These are phyloP conservation scores for Drosophila monieri DNA, from an alignment of 2,888 invertebrate genomes.

Conservation along the genomic window DNA sequence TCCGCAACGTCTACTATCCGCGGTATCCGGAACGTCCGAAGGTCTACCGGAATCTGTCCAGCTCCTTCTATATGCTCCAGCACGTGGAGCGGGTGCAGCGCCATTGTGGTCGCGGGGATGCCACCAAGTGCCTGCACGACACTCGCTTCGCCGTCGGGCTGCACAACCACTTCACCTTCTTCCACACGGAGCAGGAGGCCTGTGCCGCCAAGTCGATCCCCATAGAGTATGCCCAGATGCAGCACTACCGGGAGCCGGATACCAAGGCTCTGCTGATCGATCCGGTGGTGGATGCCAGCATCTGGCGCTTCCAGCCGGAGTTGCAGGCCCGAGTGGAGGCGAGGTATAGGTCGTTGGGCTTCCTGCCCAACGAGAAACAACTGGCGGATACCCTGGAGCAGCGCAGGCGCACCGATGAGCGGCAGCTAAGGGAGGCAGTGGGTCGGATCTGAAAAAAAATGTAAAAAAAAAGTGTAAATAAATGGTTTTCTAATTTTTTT, in stretches of 20 bases:
- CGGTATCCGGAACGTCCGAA: slow-evolving; percentile 91
- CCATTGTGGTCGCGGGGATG: slow-evolving; percentile 94
- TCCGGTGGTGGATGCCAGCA: slow-evolving; percentile 91
- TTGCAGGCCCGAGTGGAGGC: slow-evolving; percentile 85
- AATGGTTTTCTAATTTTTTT: not conserved
- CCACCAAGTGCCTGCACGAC: slow-evolving; percentile 96
- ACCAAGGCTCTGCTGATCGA: slow-evolving; percentile 92
- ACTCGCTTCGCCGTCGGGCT: slow-evolving; percentile 93
- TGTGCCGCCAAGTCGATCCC: slow-evolving; percentile 93
- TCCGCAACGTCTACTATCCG: slow-evolving; percentile 95
- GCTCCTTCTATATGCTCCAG: slow-evolving; percentile 95
- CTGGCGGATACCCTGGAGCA: slow-evolving; percentile 20
- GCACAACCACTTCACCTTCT: slow-evolving; percentile 96
- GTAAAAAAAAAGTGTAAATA: not conserved
- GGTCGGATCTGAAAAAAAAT: not conserved
- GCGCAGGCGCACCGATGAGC: slow-evolving; percentile 42
- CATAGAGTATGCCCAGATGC: slow-evolving; percentile 92
- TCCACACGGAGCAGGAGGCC: slow-evolving; percentile 88
- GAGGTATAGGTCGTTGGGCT: slow-evolving; percentile 86
- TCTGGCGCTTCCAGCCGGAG: slow-evolving; percentile 93
- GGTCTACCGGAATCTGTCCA: slow-evolving; percentile 90
- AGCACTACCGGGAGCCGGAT: slow-evolving; percentile 95
- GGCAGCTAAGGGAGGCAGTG: slow-evolving; percentile 38
- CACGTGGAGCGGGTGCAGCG: slow-evolving; percentile 94
- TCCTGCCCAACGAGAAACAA: slow-evolving; percentile 75